Evolutionary conservation across 1,140 invertebrate species (phyloP), one percentile per base, ranked within the genome.

Genomic region (Aphidius ervi): DNA sequence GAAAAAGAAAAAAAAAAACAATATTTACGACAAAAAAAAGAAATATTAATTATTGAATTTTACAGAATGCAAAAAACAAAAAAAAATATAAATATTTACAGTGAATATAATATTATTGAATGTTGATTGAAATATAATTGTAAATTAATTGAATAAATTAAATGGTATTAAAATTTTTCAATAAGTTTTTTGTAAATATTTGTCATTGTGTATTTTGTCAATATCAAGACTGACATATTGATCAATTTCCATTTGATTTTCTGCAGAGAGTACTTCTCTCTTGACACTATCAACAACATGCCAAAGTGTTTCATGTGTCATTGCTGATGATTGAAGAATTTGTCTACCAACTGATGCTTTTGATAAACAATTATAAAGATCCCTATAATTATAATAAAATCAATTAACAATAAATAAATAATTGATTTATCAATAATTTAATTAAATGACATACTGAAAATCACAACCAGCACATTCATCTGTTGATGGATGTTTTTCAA

Each of bases 401-500:
- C 2, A 5, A 48, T 7, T 48, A 16, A 16, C 4, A 56, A 49
- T 49, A 31, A 42, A 48, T 56, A 20, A 3, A 47, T 57, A 8
- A 8, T 42, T 43, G n/a, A n/a, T 49, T 31, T 43, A 16, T 37
- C 10, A 16, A 56, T 9, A 46, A 53, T 58, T 8, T 48, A 46
- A 16, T 16, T 16, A 16, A 16, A 16, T 16, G 16, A 42, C 50
- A 42, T 58, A 65, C 61, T 47, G 39, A 43, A 68, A 63, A 50
- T 68, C 58, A 41, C 61, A 63, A 16, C 62, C 64, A 31, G 52
- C 49, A 46, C 49, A 31, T 31, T 68, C 58, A 8, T 63, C 60
- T 4, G 58, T 53, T 10, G 46, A 1, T 1, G 66, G 66, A 54
- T 65, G 64, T 31, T 62, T 47, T 43, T 68, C 66, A 58, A 65